Base-by-base conservation (phyloP, 2,797 vertebrate species). In the Tauraco hartlaubi region DNA sequence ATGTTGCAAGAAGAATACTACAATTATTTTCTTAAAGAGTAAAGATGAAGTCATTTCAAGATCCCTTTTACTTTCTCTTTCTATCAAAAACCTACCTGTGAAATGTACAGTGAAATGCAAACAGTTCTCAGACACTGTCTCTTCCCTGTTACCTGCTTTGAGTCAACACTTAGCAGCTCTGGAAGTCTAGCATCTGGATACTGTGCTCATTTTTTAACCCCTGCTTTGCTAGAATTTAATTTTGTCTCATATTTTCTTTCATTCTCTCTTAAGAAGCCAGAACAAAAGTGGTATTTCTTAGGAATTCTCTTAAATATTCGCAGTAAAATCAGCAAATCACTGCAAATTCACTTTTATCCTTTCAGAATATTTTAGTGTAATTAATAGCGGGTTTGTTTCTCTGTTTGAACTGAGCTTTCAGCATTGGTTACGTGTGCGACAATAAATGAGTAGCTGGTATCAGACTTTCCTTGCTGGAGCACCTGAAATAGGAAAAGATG, bases 401-500 rank as follows among this genome's bases (percentile, higher is more conserved):
- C n/a, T 90, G 64, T 84, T 20, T 64, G 73, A 73, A 64, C 93
- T 98, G 97, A 97, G 15, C 72, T 98, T 84, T 98, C 59, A 98
- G 92, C 5, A 86, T 98, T 56, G 97, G 94, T 72, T 98, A 97
- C 76, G 89, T 97, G 0, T 90, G 92, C 19, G 92, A 97, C 49
- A 94, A 97, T 84, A 97, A 97, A 74, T 98, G 97, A 44, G 90
- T 98, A 84, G 97, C 97, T 89, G 94, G 96, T 15, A 96, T 98
- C 51, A 98, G 97, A 46, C 93, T 98, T 75, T 97, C 98, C 44
- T 97, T 98, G 13, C 56, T 98, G 80, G 92, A 98, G 9, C 35
- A 35, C 35, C 35, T 35, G 35, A 94, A 81, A 33, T 78, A 92
- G 16, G 74, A 85, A 63, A 59, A 88, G 12, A 20, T 61, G 15